phyloP scores from a whole-genome alignment of 2,888 invertebrate species.

The Eumacrocentrus americanus region DNA sequence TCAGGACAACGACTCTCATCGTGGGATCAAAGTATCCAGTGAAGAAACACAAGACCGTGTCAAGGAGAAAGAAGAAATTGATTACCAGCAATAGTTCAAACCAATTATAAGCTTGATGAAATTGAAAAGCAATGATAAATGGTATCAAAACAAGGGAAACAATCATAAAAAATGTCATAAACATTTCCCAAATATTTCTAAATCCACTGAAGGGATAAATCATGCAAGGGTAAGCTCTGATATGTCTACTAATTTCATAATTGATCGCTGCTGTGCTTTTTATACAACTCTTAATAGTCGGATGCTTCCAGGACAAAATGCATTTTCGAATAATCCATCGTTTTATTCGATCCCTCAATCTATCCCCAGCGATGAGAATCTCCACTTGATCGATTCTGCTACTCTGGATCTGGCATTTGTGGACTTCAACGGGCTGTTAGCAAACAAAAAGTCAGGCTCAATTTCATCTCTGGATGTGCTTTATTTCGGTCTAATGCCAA shows the following conservation, averaged over 20 bases:
- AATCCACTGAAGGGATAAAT: slow-evolving; percentile 61
- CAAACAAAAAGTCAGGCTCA: slow-evolving; percentile 3
- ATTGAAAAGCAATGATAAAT: slow-evolving; percentile 51
- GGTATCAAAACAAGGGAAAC: slow-evolving; percentile 50
- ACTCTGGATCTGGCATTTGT: slow-evolving; percentile 41
- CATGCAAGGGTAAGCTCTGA: slow-evolving; percentile 50
- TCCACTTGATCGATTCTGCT: slow-evolving; percentile 43
- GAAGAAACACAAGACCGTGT: slow-evolving; percentile 53
- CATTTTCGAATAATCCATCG: slow-evolving; percentile 43
- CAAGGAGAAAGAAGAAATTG: slow-evolving; percentile 49
- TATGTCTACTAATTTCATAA: slow-evolving; percentile 56
- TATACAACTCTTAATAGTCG: slow-evolving; percentile 43
- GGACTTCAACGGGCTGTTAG: slow-evolving; percentile 35
- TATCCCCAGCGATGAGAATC: slow-evolving; percentile 31
- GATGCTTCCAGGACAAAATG: slow-evolving; percentile 45
- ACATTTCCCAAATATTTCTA: slow-evolving; percentile 55
- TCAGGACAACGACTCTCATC: slow-evolving; percentile 49
- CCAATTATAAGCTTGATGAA: slow-evolving; percentile 35
- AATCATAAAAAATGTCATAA: slow-evolving; percentile 50
- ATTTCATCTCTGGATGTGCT: neutral
- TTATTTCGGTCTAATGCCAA: neutral
- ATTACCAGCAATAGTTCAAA: slow-evolving; percentile 39
- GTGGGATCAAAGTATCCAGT: slow-evolving; percentile 55
- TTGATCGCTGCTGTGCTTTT: slow-evolving; percentile 56
- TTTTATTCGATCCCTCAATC: slow-evolving; percentile 29